Conservation (phyloP, 2,113 vertebrate genomes). For the Egretta garzetta region DNA sequence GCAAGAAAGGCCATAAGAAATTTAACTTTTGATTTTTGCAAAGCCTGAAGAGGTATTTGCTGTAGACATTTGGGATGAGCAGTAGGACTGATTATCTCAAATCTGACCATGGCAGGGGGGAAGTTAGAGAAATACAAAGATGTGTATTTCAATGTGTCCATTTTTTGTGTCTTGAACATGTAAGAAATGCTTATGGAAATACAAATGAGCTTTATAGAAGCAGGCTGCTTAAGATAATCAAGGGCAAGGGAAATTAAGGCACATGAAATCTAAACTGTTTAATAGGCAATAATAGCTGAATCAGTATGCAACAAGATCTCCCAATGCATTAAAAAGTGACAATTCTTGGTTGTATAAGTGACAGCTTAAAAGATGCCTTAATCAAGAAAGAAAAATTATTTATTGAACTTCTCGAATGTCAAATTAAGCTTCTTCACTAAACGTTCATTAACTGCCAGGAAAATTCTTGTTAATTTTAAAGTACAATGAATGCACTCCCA, state of each 20-base stretch:
- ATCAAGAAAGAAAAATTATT: constrained; percentile 28
- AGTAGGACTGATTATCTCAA: not conserved
- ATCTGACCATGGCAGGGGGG: rapidly evolving
- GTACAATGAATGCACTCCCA: not conserved
- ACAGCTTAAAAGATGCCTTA: constrained; percentile 31
- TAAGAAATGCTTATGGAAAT: not conserved
- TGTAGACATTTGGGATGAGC: not conserved
- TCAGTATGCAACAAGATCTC: not conserved
- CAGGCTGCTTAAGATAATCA: constrained; percentile 3
- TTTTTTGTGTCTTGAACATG: not conserved
- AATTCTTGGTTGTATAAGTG: not conserved
- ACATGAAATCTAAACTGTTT: not conserved
- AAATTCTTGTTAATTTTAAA: constrained; percentile 5
- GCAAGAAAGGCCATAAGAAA: not conserved
- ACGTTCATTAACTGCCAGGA: not conserved
- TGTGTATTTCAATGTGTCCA: not conserved
- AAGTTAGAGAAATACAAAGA: not conserved
- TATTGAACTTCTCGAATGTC: constrained; percentile 30
- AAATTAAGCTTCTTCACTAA: constrained; percentile 20
- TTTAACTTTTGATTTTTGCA: not conserved
- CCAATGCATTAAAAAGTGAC: not conserved
- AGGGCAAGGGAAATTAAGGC: not conserved
- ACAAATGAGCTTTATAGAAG: not conserved
- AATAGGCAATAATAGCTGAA: constrained; percentile 29
- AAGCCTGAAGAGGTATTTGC: not conserved